Percentiles rank a stretch among this genome's conserved stretches.
Evolutionary conservation across 2,888 invertebrate genomes (phyloP).

Genomic region (Acheta domesticus): DNA sequence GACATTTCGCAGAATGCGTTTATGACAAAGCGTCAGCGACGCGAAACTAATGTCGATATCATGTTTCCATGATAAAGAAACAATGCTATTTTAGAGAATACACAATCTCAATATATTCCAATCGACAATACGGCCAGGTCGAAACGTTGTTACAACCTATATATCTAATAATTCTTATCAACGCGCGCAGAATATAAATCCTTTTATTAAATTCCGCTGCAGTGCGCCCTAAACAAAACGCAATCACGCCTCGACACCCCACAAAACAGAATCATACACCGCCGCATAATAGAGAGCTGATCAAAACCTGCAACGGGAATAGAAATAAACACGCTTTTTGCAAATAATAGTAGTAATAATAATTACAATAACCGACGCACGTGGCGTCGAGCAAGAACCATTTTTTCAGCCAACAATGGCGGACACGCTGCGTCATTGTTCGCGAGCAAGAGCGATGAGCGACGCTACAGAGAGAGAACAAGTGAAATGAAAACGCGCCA

Average conservation of each 20-base stretch:
- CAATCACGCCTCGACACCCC: not conserved
- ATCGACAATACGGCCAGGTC: too few relatives aligned
- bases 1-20: too few relatives aligned
- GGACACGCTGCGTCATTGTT: not conserved
- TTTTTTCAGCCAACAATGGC: not conserved
- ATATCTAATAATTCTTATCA: too few relatives aligned
- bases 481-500: not conserved
- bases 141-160: too few relatives aligned
- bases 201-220: too few relatives aligned
- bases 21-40: too few relatives aligned
- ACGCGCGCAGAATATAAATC: too few relatives aligned
- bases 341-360: slow-evolving; percentile 18
- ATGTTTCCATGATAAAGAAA: too few relatives aligned
- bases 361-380: slow-evolving; percentile 7
- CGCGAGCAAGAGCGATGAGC: not conserved
- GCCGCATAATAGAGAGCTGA: not conserved
- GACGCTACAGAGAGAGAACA: not conserved
- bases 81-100: too few relatives aligned
- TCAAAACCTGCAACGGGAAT: not conserved
- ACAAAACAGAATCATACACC: slow-evolving; percentile 5
- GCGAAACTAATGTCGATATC: too few relatives aligned
- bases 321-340: slow-evolving; percentile 18
- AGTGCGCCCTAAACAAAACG: too few relatives aligned
- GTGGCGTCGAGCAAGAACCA: not conserved
- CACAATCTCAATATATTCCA: too few relatives aligned